Base-by-base conservation (phyloP, 2,797 vertebrate genomes). In the Scolopax rusticola region DNA sequence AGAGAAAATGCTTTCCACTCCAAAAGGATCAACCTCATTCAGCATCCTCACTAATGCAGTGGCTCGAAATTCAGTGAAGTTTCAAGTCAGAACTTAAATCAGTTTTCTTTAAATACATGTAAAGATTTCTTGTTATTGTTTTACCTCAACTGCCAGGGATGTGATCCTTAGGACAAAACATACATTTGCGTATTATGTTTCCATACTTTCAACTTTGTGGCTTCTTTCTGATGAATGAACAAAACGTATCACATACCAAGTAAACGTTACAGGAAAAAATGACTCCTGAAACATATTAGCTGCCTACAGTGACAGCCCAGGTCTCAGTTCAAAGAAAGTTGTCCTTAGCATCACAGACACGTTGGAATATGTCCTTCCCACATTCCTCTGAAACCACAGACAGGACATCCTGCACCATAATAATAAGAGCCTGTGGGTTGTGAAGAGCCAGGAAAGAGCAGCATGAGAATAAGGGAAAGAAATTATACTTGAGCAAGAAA, bases 251-350 rank as follows among this genome's bases (percentile, higher is more conserved):
- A 33, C 27, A n/a, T 64, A 11, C 25, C 0, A 1, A 70, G 23
- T 84, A 60, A 89, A 87, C 17, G 17, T 68, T 70, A 57, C 12
- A 56, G 60, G 54, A 77, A 87, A 89, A 88, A 81, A 54, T 50
- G 0, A 56, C 10, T 94, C 60, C 45, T 84, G 77, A 92, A 95
- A 87, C 24, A 4, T 84, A 92, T 90, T 45, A 85, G 18, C 84
- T 95, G 86, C 43, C 70, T 89, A 27, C 33, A 89, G 2, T 71
- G 84, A 84, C 60, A 84, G 48, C 40, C 12, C 36, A 93, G 43
- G 48, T 87, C 67, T 90, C 24, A 68, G 57, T 80, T 94, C 81
- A 90, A 90, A 94, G 80, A 50, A 87, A 67, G 67, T 89, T 92
- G 67, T 85, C 56, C 87, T 84, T n/a, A 84, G 32, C 63, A 86